phyloP scores from a whole-genome alignment of 92 coral and sea anemone genomes.

The Montipora capitata region DNA sequence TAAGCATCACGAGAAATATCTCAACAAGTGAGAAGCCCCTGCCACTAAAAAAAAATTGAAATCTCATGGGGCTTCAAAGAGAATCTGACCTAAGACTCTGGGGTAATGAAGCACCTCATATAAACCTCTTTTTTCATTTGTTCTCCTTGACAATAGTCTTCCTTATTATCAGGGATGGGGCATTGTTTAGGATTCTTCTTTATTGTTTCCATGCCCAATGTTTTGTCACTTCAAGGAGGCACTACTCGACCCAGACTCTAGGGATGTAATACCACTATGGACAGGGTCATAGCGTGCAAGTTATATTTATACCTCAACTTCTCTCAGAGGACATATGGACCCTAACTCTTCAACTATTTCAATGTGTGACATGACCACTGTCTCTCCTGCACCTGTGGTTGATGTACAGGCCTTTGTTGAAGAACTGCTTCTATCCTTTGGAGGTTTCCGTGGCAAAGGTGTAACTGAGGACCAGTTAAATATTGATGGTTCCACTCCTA shows the following conservation, averaged over 20 bases:
- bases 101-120: too few species aligned
- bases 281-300: slow-evolving; percentile 20
- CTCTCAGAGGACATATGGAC: slow-evolving; percentile 49
- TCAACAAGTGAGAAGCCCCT: slow-evolving; percentile 34
- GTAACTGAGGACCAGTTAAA: slow-evolving; percentile 38
- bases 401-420: slow-evolving; percentile 9
- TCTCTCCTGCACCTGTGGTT: slow-evolving; percentile 29
- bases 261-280: slow-evolving; percentile 7
- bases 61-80: slow-evolving; percentile 46
- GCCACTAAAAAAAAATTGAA: slow-evolving; percentile 41
- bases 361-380: slow-evolving; percentile 5
- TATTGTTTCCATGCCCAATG: too few species aligned
- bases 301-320: slow-evolving; percentile 43
- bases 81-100: slow-evolving; percentile 31
- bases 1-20: slow-evolving; percentile 27
- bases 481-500: slow-evolving; percentile 62
- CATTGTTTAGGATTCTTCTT: too few species aligned
- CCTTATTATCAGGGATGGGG: too few species aligned
- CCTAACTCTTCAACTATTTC: slow-evolving; percentile 28
- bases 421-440: slow-evolving; percentile 31
- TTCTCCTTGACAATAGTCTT: too few species aligned
- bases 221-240: too few species aligned
- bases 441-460: slow-evolving; percentile 38
- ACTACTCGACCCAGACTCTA: background rate
- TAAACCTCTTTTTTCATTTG: too few species aligned